Evolutionary conservation across 2,797 vertebrate species (phyloP), one percentile per base, ranked within the genome.

Genomic region (Crenuchus spilurus): DNA sequence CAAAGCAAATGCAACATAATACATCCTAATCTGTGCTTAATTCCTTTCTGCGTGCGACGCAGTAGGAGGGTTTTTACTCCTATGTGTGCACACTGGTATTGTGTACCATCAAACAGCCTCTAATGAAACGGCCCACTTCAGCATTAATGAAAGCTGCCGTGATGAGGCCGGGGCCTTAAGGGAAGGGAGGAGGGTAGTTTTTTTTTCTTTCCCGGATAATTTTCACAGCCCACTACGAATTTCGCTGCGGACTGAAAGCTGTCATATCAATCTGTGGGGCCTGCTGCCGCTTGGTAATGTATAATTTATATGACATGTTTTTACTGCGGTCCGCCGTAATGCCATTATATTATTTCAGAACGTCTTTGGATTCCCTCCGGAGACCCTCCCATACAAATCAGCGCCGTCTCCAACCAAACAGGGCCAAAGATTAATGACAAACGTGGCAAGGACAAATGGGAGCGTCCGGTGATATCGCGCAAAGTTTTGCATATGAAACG

Each of bases 341-440:
- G 85, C 83, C 90, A 91, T 92, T 91, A 92, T 90, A 88, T 91
- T 87, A 91, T 80, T 85, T 87, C 84, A 82, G 87, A 90, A 90
- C 89, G 86, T 89, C 83, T 92, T 87, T 80, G 82, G 82, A 55
- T 85, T 89, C 77, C 87, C 90, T 79, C 84, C 37, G 54, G 87
- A 86, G 89, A 86, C 78, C 58, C 77, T 79, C 77, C 80, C 51
- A 84, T 86, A 87, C 87, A 91, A 92, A 92, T 92, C 87, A 88
- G 70, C 82, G 65, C 62, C 61, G 87, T 91, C 86, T 84, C 78
- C 81, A 77, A 84, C 83, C 73, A 84, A 86, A 85, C 75, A 76
- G 80, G 91, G 89, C 87, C 89, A 92, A 92, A 92, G 91, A 93
- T 93, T 93, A 92, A 91, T 92, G 91, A 90, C 90, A 92, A 92